Evolutionary conservation across 2,797 vertebrate species (phyloP).

Genomic region (Takifugu rubripes): DNA sequence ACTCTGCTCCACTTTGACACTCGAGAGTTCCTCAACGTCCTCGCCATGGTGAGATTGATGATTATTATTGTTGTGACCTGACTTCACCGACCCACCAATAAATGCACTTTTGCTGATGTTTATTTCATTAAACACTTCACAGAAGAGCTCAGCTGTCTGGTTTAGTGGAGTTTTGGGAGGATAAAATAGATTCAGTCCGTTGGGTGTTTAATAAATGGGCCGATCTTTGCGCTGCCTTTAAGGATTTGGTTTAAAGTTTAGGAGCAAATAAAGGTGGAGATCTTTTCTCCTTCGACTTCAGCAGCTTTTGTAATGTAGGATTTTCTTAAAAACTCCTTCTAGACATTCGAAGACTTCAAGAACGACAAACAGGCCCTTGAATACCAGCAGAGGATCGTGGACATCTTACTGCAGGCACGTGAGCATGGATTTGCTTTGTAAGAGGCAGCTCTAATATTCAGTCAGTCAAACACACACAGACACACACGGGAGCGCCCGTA

Average conservation of each 20-base stretch:
- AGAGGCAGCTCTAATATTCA: not conserved
- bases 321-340: constrained; percentile 10
- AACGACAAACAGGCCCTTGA: constrained; percentile 98
- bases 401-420: constrained; percentile 91
- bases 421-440: not conserved
- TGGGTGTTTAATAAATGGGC: no score
- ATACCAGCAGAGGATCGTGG: constrained; percentile 96
- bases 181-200: no score
- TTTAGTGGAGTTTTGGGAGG: no score
- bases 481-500: no score
- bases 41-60: constrained; percentile 85
- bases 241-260: no score
- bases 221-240: no score
- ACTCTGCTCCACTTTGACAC: constrained; percentile 96
- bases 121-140: no score
- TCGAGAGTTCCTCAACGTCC: constrained; percentile 93
- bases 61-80: not conserved
- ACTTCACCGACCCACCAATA: no score
- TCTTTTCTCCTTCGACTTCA: not conserved
- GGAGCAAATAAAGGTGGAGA: not conserved
- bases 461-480: no score
- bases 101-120: no score
- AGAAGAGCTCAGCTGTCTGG: no score
- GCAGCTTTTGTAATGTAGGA: not conserved
- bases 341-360: constrained; percentile 99